A percentile compares a stretch with the other conserved stretches of the same genome.
These are phyloP conservation scores for Epizoanthus scotinus DNA, from an alignment of 92 coral and sea anemone genomes.

Conservation along the genomic window DNA sequence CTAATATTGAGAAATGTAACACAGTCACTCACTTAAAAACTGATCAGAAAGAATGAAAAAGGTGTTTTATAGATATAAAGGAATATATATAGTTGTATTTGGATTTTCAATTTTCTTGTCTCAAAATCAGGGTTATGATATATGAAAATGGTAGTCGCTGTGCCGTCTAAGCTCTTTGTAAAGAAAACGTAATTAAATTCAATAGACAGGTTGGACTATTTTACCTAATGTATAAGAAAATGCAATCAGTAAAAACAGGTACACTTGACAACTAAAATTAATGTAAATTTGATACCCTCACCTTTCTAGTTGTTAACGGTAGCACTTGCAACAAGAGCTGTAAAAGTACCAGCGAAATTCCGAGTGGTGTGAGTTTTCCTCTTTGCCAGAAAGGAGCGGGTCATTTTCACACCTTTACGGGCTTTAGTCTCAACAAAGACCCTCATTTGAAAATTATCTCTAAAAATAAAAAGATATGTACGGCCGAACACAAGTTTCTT, in stretches of 20 bases:
- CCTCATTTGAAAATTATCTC: neutral
- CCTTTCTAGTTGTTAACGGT: constrained; percentile 33
- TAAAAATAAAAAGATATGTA: neutral
- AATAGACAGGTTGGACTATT: constrained; percentile 13
- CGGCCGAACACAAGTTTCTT: neutral
- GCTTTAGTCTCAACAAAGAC: neutral
- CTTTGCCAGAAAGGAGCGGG: neutral
- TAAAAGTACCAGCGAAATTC: constrained; percentile 9
- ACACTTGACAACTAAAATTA: constrained; percentile 27
- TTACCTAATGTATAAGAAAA: constrained; percentile 32
- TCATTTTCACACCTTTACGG: neutral
- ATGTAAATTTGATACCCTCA: constrained; percentile 38
- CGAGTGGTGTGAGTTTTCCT: neutral
- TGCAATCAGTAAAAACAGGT: constrained; percentile 38
- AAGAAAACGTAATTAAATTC: constrained; percentile 11
- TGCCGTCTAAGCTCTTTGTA: constrained; percentile 34
- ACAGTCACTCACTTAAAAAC: neutral
- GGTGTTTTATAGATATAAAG: neutral
- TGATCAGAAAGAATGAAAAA: neutral
- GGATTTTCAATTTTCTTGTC: neutral
- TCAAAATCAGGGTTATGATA: constrained; percentile 7
- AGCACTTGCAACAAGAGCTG: constrained; percentile 21
- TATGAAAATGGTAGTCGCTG: constrained; percentile 31
- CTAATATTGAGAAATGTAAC: neutral
- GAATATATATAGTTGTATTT: neutral